Evolutionary conservation across 2,888 invertebrate species (phyloP).

Genomic region (Cataglyphis rosenhaueri): DNA sequence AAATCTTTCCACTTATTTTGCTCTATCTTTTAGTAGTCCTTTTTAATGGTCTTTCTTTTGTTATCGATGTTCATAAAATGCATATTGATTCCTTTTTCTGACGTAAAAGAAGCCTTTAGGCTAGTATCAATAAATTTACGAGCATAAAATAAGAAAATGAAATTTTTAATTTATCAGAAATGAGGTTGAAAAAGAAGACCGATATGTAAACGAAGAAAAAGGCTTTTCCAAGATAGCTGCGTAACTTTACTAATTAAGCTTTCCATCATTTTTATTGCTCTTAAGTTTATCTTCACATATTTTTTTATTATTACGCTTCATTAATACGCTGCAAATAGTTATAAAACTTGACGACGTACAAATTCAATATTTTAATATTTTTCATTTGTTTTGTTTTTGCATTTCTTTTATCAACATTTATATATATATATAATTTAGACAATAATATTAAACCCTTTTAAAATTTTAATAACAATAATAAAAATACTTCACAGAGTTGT

Average conservation of each 20-base stretch:
- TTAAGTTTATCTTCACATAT: background rate
- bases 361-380: background rate
- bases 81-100: constrained; percentile 17
- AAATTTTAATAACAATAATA: background rate
- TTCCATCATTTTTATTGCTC: constrained; percentile 2
- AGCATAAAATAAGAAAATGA: constrained; percentile 17
- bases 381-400: background rate
- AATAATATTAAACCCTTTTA: background rate
- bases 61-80: background rate
- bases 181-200: background rate
- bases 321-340: background rate
- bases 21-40: background rate
- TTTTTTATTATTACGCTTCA: background rate
- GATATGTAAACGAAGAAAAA: background rate
- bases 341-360: background rate
- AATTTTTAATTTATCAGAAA: background rate
- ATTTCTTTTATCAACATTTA: constrained; percentile 6
- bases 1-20: background rate
- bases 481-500: background rate
- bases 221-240: background rate
- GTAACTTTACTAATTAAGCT: constrained; percentile 10
- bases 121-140: background rate
- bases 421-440: background rate
- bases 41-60: background rate
- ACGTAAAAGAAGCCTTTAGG: background rate